Percentiles rank a stretch among this genome's conserved stretches.
Conservation (phyloP, 92 coral and sea anemone species). For the Phenganax stokvisi region DNA sequence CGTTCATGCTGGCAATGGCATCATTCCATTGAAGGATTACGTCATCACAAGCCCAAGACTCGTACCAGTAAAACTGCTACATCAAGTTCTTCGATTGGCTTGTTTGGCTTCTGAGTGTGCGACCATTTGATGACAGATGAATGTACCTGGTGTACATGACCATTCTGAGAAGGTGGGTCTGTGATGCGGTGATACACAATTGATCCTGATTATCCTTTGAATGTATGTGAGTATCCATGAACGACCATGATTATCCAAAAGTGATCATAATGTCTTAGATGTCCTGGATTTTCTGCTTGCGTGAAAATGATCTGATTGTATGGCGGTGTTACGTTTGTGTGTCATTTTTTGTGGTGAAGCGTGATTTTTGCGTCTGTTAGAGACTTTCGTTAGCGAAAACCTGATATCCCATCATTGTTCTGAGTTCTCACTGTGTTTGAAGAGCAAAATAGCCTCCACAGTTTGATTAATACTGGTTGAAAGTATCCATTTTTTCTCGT, state of each 20-base stretch:
- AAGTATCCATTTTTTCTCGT: too few relatives aligned
- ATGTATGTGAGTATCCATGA: constrained; percentile 19
- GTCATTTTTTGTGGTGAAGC: constrained; percentile 21
- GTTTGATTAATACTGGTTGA: too few relatives aligned
- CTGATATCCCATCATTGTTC: not conserved
- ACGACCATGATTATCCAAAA: constrained; percentile 1
- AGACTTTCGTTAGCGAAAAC: not conserved
- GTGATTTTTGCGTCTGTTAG: not conserved
- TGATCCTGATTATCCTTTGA: constrained; percentile 23
- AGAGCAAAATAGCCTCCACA: too few relatives aligned
- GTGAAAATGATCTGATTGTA: not conserved
- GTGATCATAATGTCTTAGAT: not conserved
- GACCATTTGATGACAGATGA: constrained; percentile 20
- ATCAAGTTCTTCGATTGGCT: constrained; percentile 28
- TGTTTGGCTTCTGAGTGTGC: constrained; percentile 33
- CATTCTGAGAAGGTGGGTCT: constrained; percentile 46
- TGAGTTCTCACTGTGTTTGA: not conserved
- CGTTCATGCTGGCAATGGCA: constrained; percentile 99
- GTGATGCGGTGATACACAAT: constrained; percentile 16
- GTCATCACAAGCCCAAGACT: constrained; percentile 84
- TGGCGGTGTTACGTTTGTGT: constrained; percentile 20
- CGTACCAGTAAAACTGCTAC: constrained; percentile 62
- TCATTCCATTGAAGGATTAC: constrained; percentile 93
- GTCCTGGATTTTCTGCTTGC: constrained; percentile 5
- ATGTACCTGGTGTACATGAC: constrained; percentile 20